Conservation (phyloP, 2,888 invertebrate genomes). For the Philereme transversata region DNA sequence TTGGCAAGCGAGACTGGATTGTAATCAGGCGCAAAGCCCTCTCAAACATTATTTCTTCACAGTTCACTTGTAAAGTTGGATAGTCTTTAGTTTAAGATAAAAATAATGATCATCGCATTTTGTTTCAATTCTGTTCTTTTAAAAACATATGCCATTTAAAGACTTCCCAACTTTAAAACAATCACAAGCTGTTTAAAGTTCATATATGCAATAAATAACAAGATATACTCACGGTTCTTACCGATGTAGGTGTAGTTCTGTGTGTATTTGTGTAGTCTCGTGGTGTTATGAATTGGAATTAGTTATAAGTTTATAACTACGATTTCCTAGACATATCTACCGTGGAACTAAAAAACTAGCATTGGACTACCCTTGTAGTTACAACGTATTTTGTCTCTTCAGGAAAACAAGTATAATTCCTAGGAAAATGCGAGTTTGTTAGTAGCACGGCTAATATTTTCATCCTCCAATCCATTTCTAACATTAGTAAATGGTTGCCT, state of each 20-base stretch:
- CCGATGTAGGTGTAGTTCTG: conserved; percentile 64
- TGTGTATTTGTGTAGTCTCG: conserved; percentile 67
- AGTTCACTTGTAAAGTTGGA: not conserved
- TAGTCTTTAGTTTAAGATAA: not conserved
- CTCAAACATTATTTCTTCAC: not conserved
- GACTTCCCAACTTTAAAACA: conserved; percentile 8
- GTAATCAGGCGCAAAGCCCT: too few species aligned
- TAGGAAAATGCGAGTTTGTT: too few species aligned
- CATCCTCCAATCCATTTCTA: too few species aligned
- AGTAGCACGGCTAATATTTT: too few species aligned
- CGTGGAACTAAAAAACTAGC: too few species aligned
- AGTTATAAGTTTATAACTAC: not conserved
- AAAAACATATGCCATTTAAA: not conserved
- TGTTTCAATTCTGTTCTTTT: too few species aligned
- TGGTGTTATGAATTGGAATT: conserved; percentile 45
- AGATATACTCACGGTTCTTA: conserved; percentile 71
- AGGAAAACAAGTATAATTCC: too few species aligned
- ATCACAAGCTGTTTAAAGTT: conserved; percentile 53
- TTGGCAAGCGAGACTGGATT: too few species aligned
- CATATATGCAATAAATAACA: conserved; percentile 48
- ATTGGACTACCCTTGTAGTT: too few species aligned
- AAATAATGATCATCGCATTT: too few species aligned
- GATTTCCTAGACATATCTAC: not conserved
- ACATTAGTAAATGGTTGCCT: too few species aligned
- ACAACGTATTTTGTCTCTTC: too few species aligned